Evolutionary conservation across 2,888 invertebrate species (phyloP).

Genomic region (Leptopilina syphax): DNA sequence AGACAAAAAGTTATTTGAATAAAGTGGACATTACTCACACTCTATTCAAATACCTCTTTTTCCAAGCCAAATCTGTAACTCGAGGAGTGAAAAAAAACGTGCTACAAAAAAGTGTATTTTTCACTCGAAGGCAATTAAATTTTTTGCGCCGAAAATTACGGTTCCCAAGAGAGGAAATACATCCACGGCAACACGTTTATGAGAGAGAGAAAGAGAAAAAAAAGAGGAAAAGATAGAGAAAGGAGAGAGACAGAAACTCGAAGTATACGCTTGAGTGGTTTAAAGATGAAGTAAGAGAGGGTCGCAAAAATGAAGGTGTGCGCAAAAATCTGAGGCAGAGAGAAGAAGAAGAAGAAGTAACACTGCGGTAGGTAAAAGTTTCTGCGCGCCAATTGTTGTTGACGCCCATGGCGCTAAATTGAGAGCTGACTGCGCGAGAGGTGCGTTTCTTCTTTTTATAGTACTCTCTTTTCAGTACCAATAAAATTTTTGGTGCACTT

Average conservation of each 20-base stretch:
- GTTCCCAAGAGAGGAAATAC: conserved; percentile 25
- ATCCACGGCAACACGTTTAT: conserved; percentile 18
- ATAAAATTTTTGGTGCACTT: conserved; percentile 18
- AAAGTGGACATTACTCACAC: not conserved
- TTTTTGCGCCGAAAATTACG: conserved; percentile 34
- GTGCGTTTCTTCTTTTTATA: no score
- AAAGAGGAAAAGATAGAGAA: no score
- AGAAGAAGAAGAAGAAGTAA: no score
- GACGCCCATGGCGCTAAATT: no score
- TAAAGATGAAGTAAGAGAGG: conserved; percentile 28
- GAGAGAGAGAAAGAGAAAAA: not conserved
- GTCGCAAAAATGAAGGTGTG: conserved; percentile 32
- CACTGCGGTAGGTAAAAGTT: no score
- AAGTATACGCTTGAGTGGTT: conserved; percentile 23
- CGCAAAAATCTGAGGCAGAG: conserved; percentile 32
- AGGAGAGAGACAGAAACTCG: not conserved
- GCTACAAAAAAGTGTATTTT: conserved; percentile 10
- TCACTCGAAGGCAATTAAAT: conserved; percentile 28
- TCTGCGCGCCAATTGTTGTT: no score
- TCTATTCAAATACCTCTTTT: not conserved
- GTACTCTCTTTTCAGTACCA: conserved; percentile 20
- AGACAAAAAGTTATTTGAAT: no score
- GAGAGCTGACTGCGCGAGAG: no score
- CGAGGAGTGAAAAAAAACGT: not conserved
- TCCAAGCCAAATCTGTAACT: not conserved